Evolutionary conservation across 1,140 invertebrate species (phyloP).

Genomic region (Meloidogyne chitwoodi): DNA sequence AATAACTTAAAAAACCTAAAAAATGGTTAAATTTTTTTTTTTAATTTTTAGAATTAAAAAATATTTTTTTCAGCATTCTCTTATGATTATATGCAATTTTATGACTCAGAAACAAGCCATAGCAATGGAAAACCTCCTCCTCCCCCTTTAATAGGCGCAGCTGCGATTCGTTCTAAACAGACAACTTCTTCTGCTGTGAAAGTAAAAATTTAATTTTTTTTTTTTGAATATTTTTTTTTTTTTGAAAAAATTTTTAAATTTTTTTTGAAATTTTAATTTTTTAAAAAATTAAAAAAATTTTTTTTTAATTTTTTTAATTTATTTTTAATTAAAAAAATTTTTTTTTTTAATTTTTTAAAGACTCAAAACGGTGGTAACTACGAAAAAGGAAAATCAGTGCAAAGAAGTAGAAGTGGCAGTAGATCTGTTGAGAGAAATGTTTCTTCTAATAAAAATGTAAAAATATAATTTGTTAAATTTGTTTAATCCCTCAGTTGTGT

Average conservation of each 20-base stretch:
- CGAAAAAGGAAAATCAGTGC: background rate
- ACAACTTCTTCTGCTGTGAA: background rate
- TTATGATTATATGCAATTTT: constrained; percentile 1
- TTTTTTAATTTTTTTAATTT: no score
- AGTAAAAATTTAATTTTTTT: background rate
- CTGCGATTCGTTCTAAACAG: background rate
- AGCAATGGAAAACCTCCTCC: background rate
- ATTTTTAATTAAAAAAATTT: no score
- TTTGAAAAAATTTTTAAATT: no score
- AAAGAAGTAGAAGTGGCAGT: background rate
- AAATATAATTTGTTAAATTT: no score
- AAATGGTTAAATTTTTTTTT: no score
- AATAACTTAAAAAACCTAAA: no score
- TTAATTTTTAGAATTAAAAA: no score
- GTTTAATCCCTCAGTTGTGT: no score
- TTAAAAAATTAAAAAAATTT: no score
- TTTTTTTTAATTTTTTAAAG: no score
- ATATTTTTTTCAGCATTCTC: constrained; percentile 3
- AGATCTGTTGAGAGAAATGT: background rate
- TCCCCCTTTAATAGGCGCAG: background rate
- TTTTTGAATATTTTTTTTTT: no score
- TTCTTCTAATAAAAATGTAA: background rate
- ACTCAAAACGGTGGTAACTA: background rate
- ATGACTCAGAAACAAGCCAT: background rate
- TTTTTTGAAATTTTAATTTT: no score